Conservation (phyloP, 2,797 vertebrate species). For the Tapera naevia region DNA sequence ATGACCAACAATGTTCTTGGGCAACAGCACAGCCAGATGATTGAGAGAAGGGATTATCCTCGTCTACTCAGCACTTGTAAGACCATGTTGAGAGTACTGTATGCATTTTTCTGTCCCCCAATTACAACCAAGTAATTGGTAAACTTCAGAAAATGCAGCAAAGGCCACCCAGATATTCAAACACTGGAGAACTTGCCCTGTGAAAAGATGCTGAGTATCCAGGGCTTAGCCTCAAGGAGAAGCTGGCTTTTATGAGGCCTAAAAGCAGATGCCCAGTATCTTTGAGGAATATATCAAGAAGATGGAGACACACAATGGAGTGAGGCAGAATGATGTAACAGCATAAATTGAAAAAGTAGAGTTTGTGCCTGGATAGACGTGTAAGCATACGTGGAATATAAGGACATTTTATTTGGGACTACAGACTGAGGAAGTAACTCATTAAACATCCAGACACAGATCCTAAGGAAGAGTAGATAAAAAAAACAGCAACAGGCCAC, state of each 20-base stretch:
- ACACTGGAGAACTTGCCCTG: neutral
- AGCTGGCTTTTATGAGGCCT: neutral
- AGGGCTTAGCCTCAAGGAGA: neutral
- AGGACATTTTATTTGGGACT: neutral
- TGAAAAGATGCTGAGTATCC: neutral
- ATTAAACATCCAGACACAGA: neutral
- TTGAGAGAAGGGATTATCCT: neutral
- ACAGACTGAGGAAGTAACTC: neutral
- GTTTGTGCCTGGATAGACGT: neutral
- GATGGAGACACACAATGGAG: neutral
- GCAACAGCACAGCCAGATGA: neutral
- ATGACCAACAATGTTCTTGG: neutral
- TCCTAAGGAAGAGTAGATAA: neutral
- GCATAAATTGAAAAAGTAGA: neutral
- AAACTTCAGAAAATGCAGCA: neutral
- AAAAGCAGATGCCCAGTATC: neutral
- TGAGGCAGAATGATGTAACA: neutral
- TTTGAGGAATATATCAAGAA: neutral
- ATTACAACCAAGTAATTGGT: neutral
- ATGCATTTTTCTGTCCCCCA: neutral
- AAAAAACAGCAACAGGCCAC: neutral
- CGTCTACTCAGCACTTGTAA: neutral
- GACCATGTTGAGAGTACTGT: neutral
- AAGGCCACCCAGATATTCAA: neutral
- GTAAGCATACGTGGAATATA: neutral